Evolutionary conservation across 1,140 invertebrate genomes (phyloP), one percentile per base, ranked within the genome.

Genomic region (Atta cephalotes): DNA sequence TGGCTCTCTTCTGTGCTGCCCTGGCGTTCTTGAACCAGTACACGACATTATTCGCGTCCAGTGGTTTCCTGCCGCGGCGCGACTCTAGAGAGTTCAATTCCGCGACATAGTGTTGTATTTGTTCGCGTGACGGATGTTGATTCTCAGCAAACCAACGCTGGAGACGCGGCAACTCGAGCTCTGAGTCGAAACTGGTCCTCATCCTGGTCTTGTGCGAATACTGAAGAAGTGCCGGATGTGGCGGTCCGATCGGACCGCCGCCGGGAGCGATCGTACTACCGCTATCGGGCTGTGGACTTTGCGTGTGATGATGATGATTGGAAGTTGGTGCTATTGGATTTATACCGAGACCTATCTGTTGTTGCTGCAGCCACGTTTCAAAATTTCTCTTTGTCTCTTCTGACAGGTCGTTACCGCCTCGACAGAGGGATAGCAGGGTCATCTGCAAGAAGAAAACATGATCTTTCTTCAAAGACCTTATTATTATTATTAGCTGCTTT

Each of bases 11-110:
- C 94, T 98, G 98, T 2, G 99, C 99, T 12, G 99, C 99, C 77
- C 99, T 96, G 0, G 99, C 98, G 94, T 99, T 99, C 95, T 99
- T 99, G 94, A 99, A 99, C 99, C 99, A 99, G 94, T 99, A 99
- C 28, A 99, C 98, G 14, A 99, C 98, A 94, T 99, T 99, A 92
- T 99, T 99, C 1, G 99, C 97, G 95, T 99, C 99, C 31, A 99
- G 95, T 0, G 98, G 98, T 92, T 99, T 99, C 60, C 98, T 96
- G 10, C 98, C 98, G 86, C 98, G 96, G 18, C 99, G 96, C 53
- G 98, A 99, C 91, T 99, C 98, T 66, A 99, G 94, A 58, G 97
- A 97, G 93, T 99, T 99, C 74, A 99, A 95, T 93, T 99, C 98
- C 70, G 98, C 97, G 18, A 99, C 98, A 94, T 99, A 99, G 89